These are phyloP conservation scores for Aptenodytes forsteri DNA, from an alignment of 2,113 vertebrate species.

Conservation along the genomic window DNA sequence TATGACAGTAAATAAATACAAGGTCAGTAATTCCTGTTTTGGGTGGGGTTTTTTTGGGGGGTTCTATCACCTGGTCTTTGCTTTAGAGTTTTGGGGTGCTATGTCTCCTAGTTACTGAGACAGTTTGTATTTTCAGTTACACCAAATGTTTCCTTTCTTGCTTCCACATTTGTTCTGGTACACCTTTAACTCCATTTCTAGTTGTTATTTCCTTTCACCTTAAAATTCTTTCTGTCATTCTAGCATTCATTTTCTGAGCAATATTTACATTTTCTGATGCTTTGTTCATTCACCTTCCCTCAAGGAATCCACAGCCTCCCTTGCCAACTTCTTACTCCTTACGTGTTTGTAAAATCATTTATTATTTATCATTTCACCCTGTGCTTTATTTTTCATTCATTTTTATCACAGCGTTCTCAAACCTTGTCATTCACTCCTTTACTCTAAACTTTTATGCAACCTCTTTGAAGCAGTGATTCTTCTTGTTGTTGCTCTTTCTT, in stretches of 20 bases:
- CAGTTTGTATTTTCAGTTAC: background rate
- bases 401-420: background rate
- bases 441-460: background rate
- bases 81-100: background rate
- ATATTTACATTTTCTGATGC: background rate
- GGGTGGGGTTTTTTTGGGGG: fast-evolving
- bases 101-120: background rate
- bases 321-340: background rate
- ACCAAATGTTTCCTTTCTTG: background rate
- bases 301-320: background rate
- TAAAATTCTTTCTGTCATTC: background rate
- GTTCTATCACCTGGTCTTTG: background rate
- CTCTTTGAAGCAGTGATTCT: background rate
- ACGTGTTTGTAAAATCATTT: background rate
- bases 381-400: background rate
- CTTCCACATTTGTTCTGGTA: background rate
- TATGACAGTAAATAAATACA: background rate
- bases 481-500: background rate
- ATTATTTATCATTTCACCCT: background rate
- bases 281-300: background rate
- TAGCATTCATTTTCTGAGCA: background rate
- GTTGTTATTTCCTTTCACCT: background rate
- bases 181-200: background rate
- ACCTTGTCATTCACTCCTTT: background rate
- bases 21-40: background rate